A percentile compares a stretch with the other conserved stretches of the same genome.
These are phyloP conservation scores for Epinotia nisella DNA, from an alignment of 2,888 invertebrate species.

Conservation along the genomic window DNA sequence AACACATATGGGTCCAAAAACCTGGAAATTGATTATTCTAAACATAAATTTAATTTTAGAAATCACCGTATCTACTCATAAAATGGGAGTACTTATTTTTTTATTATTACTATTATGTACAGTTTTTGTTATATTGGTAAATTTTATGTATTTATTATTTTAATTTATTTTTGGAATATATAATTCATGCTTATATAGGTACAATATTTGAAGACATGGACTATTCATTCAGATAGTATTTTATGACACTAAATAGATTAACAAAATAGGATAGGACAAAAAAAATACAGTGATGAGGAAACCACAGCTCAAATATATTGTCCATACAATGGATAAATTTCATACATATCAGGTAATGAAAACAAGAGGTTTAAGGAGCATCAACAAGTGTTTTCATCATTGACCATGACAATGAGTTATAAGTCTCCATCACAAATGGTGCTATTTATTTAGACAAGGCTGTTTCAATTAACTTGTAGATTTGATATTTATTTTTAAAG, in stretches of 20 bases:
- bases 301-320: too few species aligned
- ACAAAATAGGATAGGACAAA: background rate
- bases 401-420: constrained; percentile 13
- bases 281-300: too few species aligned
- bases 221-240: background rate
- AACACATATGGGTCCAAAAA: too few species aligned
- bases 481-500: background rate
- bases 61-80: too few species aligned
- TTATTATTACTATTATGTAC: too few species aligned
- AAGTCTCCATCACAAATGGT: background rate
- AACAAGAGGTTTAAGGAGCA: background rate
- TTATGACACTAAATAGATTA: background rate
- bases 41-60: too few species aligned
- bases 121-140: too few species aligned
- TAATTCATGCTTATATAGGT: background rate
- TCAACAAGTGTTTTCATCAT: background rate
- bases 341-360: background rate
- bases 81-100: too few species aligned
- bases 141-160: too few species aligned
- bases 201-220: background rate
- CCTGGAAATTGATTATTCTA: too few species aligned
- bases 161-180: background rate
- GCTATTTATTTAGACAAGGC: constrained; percentile 1
- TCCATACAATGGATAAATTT: background rate
- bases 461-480: constrained; percentile 5